Evolutionary conservation across 1,140 invertebrate species (phyloP), one percentile per base, ranked within the genome.

Genomic region (Drosophila virilis): DNA sequence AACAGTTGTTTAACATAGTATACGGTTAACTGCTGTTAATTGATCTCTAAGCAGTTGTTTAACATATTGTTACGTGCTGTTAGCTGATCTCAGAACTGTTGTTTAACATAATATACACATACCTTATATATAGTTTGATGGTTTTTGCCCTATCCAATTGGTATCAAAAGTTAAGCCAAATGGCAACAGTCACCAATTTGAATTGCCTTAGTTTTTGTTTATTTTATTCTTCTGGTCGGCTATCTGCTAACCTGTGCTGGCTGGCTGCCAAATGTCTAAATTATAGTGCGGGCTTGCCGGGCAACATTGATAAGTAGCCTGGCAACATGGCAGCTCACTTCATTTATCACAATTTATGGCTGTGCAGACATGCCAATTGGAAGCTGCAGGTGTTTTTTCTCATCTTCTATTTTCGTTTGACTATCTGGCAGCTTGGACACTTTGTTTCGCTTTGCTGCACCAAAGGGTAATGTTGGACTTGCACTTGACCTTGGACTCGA

Each of bases 291-390:
- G 69, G 55, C 7, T 57, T 65, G 59, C 50, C 59, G 72, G 76
- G 67, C 62, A 78, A 85, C 72, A 86, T 88, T 86, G 83, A 86
- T 89, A 89, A 89, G 77, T 89, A 77, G 83, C 32, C 69, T 77
- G 84, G 77, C 80, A 78, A 89, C 83, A 88, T 64, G 83, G 64
- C 80, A 71, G 68, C 38, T 54, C 68, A 84, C 84, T 88, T 88
- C 83, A 88, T 88, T 88, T 88, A 88, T 88, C 83, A 84, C 46
- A 80, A 89, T 88, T 88, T 88, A 88, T 89, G 76, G 67, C 69
- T 52, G 51, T 70, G 73, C 60, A 46, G 58, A 83, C 61, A 70
- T 76, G 60, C 38, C 61, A 79, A 84, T 84, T 79, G 60, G 71
- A 70, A 69, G 76, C 64, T 70, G 79, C 76, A 78, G 75, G 57